These are phyloP conservation scores for Sinonovacula constricta DNA, from an alignment of 1,140 invertebrate species.

Conservation along the genomic window DNA sequence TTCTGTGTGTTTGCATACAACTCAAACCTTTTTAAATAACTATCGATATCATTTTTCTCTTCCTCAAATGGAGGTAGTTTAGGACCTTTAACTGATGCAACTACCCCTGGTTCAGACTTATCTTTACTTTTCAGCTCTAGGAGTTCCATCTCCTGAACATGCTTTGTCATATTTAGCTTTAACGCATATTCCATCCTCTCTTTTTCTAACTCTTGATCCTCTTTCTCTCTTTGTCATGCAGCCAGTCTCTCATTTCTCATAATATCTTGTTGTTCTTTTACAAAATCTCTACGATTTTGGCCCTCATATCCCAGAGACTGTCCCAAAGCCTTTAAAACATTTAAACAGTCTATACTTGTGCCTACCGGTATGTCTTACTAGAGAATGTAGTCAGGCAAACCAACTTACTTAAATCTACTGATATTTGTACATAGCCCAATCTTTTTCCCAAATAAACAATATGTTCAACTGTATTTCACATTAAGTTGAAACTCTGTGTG, in stretches of 20 bases:
- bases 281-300: background rate
- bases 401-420: too few relatives aligned
- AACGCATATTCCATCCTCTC: background rate
- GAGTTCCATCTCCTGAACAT: too few relatives aligned
- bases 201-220: background rate
- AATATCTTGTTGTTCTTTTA: background rate
- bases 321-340: background rate
- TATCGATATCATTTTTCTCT: constrained; percentile 49
- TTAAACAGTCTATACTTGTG: background rate
- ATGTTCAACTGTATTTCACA: too few relatives aligned
- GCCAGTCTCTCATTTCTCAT: background rate
- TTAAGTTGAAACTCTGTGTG: too few relatives aligned
- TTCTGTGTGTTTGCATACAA: constrained; percentile 31
- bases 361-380: background rate
- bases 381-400: too few relatives aligned
- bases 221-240: background rate
- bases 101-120: background rate
- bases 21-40: constrained; percentile 45
- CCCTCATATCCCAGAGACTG: background rate
- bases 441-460: too few relatives aligned
- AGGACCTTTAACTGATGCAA: background rate
- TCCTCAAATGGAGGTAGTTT: constrained; percentile 56
- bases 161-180: too few relatives aligned
- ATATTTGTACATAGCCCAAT: too few relatives aligned
- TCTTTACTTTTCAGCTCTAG: background rate